These are phyloP conservation scores for Luffia ferchaultella DNA, from an alignment of 2,888 invertebrate species.

Conservation along the genomic window DNA sequence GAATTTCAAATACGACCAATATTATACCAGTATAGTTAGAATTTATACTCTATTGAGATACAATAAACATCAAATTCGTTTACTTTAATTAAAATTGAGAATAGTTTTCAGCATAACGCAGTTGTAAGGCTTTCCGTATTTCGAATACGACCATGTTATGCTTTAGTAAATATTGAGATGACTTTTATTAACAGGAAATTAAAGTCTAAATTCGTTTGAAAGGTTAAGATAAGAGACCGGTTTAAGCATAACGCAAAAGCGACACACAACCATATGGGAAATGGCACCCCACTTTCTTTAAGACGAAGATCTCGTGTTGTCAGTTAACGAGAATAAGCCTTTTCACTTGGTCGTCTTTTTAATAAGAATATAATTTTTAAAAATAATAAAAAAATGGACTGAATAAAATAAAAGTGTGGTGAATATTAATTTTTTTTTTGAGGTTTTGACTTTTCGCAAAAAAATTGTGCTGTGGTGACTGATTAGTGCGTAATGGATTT, in stretches of 20 bases:
- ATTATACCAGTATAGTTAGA: too few species aligned
- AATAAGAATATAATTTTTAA: conserved; percentile 20
- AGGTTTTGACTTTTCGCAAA: conserved; percentile 12
- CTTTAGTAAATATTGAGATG: not conserved
- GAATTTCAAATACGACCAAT: not conserved
- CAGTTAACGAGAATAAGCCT: conserved; percentile 21
- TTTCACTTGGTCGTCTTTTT: conserved; percentile 19
- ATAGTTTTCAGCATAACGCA: too few species aligned
- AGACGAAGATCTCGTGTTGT: conserved; percentile 20
- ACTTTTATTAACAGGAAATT: not conserved
- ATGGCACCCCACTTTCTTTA: conserved; percentile 38
- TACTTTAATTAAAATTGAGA: too few species aligned
- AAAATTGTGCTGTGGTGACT: not conserved
- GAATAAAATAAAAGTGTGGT: conserved; percentile 8
- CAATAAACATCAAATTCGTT: too few species aligned
- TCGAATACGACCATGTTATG: not conserved
- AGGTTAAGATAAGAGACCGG: not conserved
- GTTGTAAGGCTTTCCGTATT: not conserved
- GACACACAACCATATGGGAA: conserved; percentile 26
- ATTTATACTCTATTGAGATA: too few species aligned
- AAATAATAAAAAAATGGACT: conserved; percentile 5
- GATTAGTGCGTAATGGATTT: not conserved
- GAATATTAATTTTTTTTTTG: conserved; percentile 24
- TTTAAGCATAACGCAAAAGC: not conserved
- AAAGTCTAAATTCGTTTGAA: not conserved